Evolutionary conservation across 2,888 invertebrate genomes (phyloP), one percentile per base, ranked within the genome.

Genomic region (Hydrotaea diabolus): DNA sequence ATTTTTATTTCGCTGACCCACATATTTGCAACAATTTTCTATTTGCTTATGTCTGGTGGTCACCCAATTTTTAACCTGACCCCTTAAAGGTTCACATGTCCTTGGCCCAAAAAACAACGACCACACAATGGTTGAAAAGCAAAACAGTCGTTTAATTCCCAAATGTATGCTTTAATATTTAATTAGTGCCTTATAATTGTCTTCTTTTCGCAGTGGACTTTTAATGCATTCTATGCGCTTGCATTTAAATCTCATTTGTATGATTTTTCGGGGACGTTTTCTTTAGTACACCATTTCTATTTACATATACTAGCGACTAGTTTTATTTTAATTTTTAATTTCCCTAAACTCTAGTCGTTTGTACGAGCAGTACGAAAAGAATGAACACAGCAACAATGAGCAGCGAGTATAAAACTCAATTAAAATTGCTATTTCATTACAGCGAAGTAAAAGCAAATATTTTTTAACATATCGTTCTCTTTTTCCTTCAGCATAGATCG

Each of bases 351-450:
- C 69, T 46, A 69, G 15, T 19, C 15, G 39, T 64, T 31, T 66
- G 19, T 62, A 19, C 19, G 31, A 17, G 53, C 4, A n/a, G n/a
- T n/a, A n/a, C n/a, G n/a, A n/a, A n/a, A n/a, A n/a, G 31, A 53
- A n/a, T 26, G 57, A 4, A n/a, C n/a, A 53, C n/a, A 43, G 19
- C 31, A 39, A 11, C 11, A 26, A 15, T 23, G 62, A 9, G 73
- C 23, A 17, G 26, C 19, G 53, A 21, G 26, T 64, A 77, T 49
- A 64, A 81, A 81, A 79, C 73, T 79, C 73, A 79, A 84, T 81
- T 81, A 85, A 85, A 85, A 85, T 74, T 57, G 55, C 55, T 72
- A 57, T 80, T 83, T 77, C 77, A 83, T 76, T 84, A 76, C 64
- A 49, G 19, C 53, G 21, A 76, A 81, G 78, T 81, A 77, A 76